Percentiles rank a stretch among this genome's conserved stretches.
phyloP scores from a whole-genome alignment of 2,888 invertebrate genomes.

The Coenonympha glycerion region DNA sequence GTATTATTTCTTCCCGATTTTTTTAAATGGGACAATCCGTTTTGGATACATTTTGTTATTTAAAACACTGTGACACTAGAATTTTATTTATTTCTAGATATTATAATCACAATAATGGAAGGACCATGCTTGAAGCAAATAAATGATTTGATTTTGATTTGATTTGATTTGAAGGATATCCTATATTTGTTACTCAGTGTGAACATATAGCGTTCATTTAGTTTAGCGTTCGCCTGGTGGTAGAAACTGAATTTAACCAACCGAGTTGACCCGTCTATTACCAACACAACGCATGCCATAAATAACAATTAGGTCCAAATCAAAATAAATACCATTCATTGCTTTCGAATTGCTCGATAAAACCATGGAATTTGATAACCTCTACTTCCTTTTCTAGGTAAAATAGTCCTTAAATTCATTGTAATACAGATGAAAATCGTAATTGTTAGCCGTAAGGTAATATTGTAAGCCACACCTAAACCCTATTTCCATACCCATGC shows the following conservation, averaged over 20 bases:
- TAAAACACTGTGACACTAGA: no score
- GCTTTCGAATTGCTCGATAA: slow-evolving; percentile 13
- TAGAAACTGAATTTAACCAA: not conserved
- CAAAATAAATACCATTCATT: slow-evolving; percentile 16
- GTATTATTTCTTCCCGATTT: no score
- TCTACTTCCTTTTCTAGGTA: not conserved
- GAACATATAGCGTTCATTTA: not conserved
- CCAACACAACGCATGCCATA: slow-evolving; percentile 9
- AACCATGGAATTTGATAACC: slow-evolving; percentile 11
- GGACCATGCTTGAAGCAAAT: no score
- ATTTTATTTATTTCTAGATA: no score
- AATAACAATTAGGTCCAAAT: slow-evolving; percentile 23
- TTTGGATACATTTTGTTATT: no score
- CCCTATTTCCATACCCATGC: slow-evolving; percentile 7
- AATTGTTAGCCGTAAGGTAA: not conserved
- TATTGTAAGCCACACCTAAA: slow-evolving; percentile 11
- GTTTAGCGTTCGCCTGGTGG: not conserved
- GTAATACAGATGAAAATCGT: not conserved
- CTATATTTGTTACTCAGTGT: no score
- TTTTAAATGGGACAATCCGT: no score
- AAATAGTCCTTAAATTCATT: not conserved
- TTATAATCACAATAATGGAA: no score
- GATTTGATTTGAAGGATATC: no score
- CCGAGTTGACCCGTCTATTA: not conserved
- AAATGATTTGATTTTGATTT: no score